Evolutionary conservation across 2,888 invertebrate genomes (phyloP).

Genomic region (Sphecodes monilicornis): DNA sequence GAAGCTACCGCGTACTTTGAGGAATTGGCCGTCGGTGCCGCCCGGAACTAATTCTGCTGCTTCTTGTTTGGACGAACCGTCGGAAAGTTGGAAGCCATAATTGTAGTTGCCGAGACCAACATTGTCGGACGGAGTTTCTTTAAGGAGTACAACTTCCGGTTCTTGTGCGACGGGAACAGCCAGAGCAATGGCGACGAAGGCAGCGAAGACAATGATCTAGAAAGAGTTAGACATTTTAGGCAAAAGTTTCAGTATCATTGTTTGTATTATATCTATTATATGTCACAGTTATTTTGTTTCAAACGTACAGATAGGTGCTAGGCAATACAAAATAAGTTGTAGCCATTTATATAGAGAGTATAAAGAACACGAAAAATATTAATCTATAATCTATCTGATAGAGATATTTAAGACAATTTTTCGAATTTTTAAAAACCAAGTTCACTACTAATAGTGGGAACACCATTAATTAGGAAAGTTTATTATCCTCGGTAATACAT

Average conservation of each 20-base stretch:
- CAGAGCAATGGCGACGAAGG: constrained; percentile 71
- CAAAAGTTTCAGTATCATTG: too few relatives aligned
- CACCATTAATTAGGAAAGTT: background rate
- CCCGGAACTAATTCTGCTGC: constrained; percentile 65
- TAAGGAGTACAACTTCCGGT: constrained; percentile 63
- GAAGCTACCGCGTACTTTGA: constrained; percentile 71
- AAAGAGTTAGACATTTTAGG: background rate
- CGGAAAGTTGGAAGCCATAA: constrained; percentile 72
- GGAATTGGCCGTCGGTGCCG: constrained; percentile 32
- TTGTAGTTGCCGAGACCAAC: constrained; percentile 75
- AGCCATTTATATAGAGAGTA: background rate
- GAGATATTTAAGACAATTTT: background rate
- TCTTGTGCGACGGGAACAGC: background rate
- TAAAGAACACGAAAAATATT: background rate
- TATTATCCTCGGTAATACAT: constrained; percentile 31
- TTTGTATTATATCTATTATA: background rate
- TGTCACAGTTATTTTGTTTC: background rate
- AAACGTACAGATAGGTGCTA: background rate
- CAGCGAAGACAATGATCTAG: constrained; percentile 73
- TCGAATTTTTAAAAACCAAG: background rate
- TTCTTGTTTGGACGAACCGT: constrained; percentile 73
- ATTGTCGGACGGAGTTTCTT: constrained; percentile 73
- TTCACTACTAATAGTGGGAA: background rate
- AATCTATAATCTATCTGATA: background rate
- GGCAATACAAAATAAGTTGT: background rate